These are phyloP conservation scores for Melolontha melolontha DNA, from an alignment of 2,888 invertebrate species.

Conservation along the genomic window DNA sequence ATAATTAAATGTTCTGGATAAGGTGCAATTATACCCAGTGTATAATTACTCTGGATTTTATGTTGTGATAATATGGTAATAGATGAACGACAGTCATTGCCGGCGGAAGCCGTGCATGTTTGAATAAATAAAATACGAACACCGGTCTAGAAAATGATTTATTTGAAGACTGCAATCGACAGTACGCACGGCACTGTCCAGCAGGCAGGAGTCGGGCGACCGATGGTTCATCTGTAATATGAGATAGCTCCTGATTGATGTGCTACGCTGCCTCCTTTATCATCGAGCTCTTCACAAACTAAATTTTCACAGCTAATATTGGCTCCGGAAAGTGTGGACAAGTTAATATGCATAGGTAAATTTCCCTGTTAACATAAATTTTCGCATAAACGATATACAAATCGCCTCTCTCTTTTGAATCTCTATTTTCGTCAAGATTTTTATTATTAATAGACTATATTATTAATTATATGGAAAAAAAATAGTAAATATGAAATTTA, in stretches of 20 bases:
- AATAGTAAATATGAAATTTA: too few species aligned
- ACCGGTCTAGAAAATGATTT: constrained; percentile 50
- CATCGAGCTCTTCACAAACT: constrained; percentile 52
- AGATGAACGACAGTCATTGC: constrained; percentile 25
- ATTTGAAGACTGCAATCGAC: constrained; percentile 52
- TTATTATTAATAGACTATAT: too few species aligned
- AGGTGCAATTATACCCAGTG: constrained; percentile 2
- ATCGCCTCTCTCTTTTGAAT: constrained; percentile 1
- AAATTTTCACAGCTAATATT: constrained; percentile 59
- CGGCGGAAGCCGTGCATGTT: constrained; percentile 23
- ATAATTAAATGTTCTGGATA: neutral
- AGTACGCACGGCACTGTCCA: constrained; percentile 41
- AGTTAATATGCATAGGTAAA: constrained; percentile 59
- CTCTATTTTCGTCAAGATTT: neutral
- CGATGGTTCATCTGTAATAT: constrained; percentile 54
- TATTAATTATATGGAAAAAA: too few species aligned
- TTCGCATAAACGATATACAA: constrained; percentile 25
- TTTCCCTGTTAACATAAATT: constrained; percentile 45
- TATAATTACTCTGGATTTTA: constrained; percentile 20
- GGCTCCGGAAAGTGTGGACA: constrained; percentile 58
- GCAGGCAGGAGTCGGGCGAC: constrained; percentile 11
- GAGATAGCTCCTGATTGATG: constrained; percentile 59
- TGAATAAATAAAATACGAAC: constrained; percentile 44
- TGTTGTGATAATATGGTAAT: constrained; percentile 21
- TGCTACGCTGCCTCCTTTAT: constrained; percentile 52